Conservation (phyloP, 2,888 invertebrate genomes). For the Brachycybe producta region DNA sequence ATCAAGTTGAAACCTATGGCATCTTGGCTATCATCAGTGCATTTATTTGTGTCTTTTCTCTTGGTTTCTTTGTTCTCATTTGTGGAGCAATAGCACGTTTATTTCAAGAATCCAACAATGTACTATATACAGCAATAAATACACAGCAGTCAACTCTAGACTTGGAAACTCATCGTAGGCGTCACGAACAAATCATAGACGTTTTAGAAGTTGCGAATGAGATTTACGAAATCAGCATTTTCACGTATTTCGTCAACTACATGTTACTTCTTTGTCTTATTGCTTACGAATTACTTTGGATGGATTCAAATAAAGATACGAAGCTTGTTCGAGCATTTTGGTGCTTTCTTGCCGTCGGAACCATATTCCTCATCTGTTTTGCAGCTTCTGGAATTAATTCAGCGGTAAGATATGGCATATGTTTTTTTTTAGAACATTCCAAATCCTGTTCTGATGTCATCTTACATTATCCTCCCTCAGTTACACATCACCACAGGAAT, state of each 20-base stretch:
- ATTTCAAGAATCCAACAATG: neutral
- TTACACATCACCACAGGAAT: neutral
- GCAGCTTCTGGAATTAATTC: neutral
- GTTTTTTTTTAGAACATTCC: too few species aligned
- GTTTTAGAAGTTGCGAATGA: neutral
- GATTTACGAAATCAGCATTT: neutral
- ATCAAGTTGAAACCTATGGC: neutral
- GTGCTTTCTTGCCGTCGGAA: constrained; percentile 2
- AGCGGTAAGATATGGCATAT: neutral
- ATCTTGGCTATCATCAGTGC: constrained; percentile 4
- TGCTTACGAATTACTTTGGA: neutral
- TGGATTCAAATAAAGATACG: neutral
- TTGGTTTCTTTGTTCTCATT: constrained; percentile 2
- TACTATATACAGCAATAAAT: neutral
- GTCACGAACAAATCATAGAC: neutral
- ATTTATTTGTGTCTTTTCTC: neutral
- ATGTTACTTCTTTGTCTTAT: constrained; percentile 6
- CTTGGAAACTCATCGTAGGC: constrained; percentile 2
- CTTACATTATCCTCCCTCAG: neutral
- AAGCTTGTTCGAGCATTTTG: constrained; percentile 8
- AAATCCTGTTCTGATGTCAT: too few species aligned
- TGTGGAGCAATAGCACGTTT: neutral
- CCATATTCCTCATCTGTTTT: constrained; percentile 4
- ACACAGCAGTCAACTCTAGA: neutral
- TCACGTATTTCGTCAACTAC: constrained; percentile 9